These are phyloP conservation scores for Bombus soroeensis DNA, from an alignment of 1,140 invertebrate genomes.

Conservation along the genomic window DNA sequence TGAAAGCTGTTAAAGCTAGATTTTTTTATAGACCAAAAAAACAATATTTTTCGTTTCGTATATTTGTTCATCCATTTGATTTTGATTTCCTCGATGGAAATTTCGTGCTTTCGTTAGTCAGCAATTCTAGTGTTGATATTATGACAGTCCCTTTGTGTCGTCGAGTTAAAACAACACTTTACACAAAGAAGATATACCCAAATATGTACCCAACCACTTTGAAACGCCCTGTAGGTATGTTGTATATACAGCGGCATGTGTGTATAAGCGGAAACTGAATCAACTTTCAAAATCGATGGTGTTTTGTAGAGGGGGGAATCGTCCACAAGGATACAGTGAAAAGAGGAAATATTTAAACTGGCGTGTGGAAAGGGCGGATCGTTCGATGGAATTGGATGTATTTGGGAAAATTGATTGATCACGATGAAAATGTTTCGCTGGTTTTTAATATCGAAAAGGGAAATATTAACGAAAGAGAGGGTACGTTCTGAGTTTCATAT, in stretches of 20 bases:
- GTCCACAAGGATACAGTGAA: background rate
- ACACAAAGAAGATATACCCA: background rate
- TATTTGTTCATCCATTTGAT: too few species aligned
- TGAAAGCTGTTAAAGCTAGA: too few species aligned
- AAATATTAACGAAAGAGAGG: background rate
- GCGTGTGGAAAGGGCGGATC: background rate
- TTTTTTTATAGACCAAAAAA: too few species aligned
- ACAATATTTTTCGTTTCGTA: too few species aligned
- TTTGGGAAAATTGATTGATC: conserved; percentile 33
- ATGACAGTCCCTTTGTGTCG: background rate
- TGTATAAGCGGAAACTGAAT: background rate
- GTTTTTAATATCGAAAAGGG: conserved; percentile 16
- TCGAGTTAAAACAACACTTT: background rate
- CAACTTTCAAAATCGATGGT: conserved; percentile 15
- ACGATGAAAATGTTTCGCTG: background rate
- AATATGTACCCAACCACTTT: background rate
- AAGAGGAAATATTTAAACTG: conserved; percentile 24
- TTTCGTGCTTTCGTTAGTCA: too few species aligned
- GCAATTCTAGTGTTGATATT: too few species aligned
- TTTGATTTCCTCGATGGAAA: too few species aligned
- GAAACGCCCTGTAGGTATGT: background rate
- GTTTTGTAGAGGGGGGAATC: background rate
- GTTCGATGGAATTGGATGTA: background rate
- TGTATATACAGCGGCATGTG: background rate
- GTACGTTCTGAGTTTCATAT: background rate